Evolutionary conservation across 1,140 invertebrate genomes (phyloP), one percentile per base, ranked within the genome.

Genomic region (Octopus sinensis): DNA sequence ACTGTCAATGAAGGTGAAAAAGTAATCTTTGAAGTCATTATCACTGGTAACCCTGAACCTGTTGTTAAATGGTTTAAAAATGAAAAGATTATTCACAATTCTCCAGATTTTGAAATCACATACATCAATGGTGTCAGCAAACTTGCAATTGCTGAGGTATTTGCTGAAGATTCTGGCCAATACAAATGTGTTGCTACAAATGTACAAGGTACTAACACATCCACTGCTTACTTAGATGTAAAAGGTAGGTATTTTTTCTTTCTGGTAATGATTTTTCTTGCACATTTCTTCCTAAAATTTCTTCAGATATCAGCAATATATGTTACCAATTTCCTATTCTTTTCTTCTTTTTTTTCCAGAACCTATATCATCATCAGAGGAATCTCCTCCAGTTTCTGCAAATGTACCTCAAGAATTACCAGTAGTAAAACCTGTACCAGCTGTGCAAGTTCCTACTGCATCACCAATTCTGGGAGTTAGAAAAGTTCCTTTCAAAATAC

Each of bases 171-270:
- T 91, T 93, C 94, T 88, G 98, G 98, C 54, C 95, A 96, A 88
- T 99, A 98, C 89, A 94, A 95, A 82, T 98, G 97, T 91, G 93
- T 95, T 83, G 96, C 97, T 30, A 94, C 94, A 79, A 98, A 97
- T 89, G 94, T 94, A 52, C 95, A 96, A 76, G 98, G 98, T 86
- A 93, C 94, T 85, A 95, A 95, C 53, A 86, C 85, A 12, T 87
- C 88, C 53, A 85, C 87, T 23, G 85, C 87, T 54, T 83, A 83
- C 51, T 82, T 91, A 6, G 80, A 82, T 51, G 89, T 91, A 5
- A 84, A 88, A 84, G 84, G 90, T 90, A 84, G 86, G 86, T 84
- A 81, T 7, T 17, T 17, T 73, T 73, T 62, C 9, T 43, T 43
- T 43, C 30, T 43, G 30, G 30, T 43, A 43, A 43, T 43, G 30